These are phyloP conservation scores for Panonychus citri DNA, from an alignment of 1,140 invertebrate species.

Conservation along the genomic window DNA sequence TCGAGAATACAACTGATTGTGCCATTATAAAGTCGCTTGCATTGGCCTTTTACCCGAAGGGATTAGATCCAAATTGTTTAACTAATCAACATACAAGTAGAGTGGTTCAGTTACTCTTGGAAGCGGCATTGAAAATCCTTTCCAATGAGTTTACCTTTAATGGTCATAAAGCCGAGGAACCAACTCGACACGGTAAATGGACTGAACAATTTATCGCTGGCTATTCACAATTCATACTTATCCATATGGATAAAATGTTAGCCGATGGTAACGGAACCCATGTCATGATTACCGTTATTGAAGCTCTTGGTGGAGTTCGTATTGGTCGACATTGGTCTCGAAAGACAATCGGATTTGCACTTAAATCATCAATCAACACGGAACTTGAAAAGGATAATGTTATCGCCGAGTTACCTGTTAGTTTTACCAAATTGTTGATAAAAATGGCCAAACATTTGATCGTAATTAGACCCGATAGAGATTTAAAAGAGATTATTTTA, in stretches of 20 bases:
- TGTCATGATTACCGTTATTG: conserved; percentile 5
- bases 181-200: conserved; percentile 1
- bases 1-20: conserved; percentile 1
- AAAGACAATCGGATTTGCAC: conserved; percentile 11
- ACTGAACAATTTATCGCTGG: neutral
- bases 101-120: conserved; percentile 2
- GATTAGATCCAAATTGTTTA: neutral
- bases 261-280: conserved; percentile 1
- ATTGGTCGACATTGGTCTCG: conserved; percentile 10
- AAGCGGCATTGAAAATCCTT: conserved; percentile 3
- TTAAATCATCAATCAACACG: conserved; percentile 4
- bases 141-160: neutral
- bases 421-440: conserved; percentile 2
- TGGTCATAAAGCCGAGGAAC: neutral
- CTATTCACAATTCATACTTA: conserved; percentile 1
- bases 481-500: conserved; percentile 5
- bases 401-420: conserved; percentile 6
- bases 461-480: neutral
- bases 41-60: neutral
- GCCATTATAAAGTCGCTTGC: neutral
- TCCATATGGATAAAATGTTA: neutral
- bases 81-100: neutral
- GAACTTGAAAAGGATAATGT: conserved; percentile 11
- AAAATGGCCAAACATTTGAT: conserved; percentile 6
- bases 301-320: conserved; percentile 9